phyloP scores from a whole-genome alignment of 64 coral and sea anemone species.

The Pocillopora damicornis region DNA sequence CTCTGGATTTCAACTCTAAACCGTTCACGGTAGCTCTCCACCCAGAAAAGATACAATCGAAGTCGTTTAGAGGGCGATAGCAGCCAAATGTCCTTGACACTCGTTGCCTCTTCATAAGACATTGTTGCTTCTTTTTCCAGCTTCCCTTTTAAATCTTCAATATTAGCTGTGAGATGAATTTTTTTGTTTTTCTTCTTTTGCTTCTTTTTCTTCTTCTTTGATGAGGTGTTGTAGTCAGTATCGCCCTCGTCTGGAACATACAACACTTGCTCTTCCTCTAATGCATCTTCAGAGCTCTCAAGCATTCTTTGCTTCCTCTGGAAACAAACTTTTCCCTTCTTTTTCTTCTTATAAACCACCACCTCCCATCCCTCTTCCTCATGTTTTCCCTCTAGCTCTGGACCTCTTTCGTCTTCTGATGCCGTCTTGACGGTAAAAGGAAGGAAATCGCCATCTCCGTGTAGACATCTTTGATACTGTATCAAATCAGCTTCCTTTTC shows the following conservation, averaged over 20 bases:
- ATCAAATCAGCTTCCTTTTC: not conserved
- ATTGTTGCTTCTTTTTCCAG: not conserved
- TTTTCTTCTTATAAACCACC: not conserved
- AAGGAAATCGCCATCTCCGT: not conserved
- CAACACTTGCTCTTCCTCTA: not conserved
- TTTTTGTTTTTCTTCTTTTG: not conserved
- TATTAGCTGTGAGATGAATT: not conserved
- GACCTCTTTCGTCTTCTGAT: not conserved
- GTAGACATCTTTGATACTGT: not conserved
- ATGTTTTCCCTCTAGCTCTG: not conserved
- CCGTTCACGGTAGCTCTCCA: constrained; percentile 21
- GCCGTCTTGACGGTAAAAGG: not conserved
- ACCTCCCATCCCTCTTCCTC: not conserved
- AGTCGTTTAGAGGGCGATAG: not conserved
- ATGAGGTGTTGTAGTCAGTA: not conserved
- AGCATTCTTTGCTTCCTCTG: too few relatives aligned
- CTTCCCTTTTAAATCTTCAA: not conserved
- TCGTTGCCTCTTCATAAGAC: not conserved
- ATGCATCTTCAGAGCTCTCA: not conserved
- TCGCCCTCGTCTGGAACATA: not conserved
- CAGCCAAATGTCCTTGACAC: constrained; percentile 9
- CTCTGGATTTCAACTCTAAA: not conserved
- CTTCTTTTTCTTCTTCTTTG: not conserved
- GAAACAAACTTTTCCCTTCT: not conserved
- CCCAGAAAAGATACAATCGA: constrained; percentile 40